Conservation (phyloP, 64 coral and sea anemone genomes). For the Montipora cactus region DNA sequence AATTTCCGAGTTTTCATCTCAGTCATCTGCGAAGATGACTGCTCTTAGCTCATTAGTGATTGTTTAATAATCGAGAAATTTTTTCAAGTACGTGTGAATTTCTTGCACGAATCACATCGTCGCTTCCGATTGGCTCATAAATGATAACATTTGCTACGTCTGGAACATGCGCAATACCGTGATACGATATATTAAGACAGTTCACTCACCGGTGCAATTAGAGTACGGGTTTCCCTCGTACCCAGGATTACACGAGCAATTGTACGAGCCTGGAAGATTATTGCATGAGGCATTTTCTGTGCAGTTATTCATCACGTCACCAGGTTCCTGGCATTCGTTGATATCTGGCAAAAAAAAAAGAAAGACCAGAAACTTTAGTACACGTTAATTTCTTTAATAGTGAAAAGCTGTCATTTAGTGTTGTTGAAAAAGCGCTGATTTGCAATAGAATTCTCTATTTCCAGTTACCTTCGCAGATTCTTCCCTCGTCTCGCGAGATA, state of each 20-base stretch:
- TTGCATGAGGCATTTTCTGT: slow-evolving; percentile 27
- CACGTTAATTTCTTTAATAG: neutral
- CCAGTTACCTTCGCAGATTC: slow-evolving; percentile 57
- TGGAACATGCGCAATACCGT: too few relatives aligned
- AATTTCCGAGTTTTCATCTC: too few relatives aligned
- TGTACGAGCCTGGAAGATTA: slow-evolving; percentile 41
- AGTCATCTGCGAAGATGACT: too few relatives aligned
- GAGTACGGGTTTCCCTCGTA: slow-evolving; percentile 51
- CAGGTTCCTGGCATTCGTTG: slow-evolving; percentile 32
- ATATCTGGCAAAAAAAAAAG: slow-evolving; percentile 28
- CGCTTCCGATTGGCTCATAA: too few relatives aligned
- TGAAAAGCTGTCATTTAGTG: neutral
- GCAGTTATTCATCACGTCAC: slow-evolving; percentile 1
- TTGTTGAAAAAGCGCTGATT: neutral
- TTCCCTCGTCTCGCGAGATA: neutral
- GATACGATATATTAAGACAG: too few relatives aligned
- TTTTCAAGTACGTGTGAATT: too few relatives aligned
- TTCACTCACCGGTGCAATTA: slow-evolving; percentile 43
- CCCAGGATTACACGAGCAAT: slow-evolving; percentile 51
- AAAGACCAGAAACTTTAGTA: neutral
- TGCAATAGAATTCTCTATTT: neutral
- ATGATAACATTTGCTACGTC: too few relatives aligned
- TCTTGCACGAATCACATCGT: too few relatives aligned
- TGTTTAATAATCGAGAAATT: too few relatives aligned
- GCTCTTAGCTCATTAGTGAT: too few relatives aligned